Conservation (phyloP, 2,113 vertebrate genomes). For the Chunga burmeisteri region DNA sequence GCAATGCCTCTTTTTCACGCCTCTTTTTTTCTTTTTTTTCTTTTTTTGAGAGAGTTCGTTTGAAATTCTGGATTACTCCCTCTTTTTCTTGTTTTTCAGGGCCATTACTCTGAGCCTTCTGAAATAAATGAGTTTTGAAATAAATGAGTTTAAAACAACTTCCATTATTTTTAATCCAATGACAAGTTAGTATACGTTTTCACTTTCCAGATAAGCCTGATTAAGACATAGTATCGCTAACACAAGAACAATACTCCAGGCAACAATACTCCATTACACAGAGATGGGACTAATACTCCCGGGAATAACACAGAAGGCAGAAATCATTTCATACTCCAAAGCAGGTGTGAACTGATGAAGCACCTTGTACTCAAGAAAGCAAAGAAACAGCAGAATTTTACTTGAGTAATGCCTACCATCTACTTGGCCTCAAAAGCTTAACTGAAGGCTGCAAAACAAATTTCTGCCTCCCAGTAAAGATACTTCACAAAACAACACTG, state of each 20-base stretch:
- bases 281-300: neutral
- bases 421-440: neutral
- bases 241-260: neutral
- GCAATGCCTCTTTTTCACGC: conserved; percentile 86
- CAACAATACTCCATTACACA: neutral
- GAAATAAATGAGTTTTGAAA: conserved; percentile 65
- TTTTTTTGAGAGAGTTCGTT: conserved; percentile 95
- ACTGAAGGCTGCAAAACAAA: neutral
- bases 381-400: neutral
- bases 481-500: neutral
- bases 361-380: neutral
- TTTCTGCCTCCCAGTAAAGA: neutral
- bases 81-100: conserved; percentile 96
- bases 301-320: neutral
- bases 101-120: conserved; percentile 96
- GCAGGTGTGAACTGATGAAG: neutral
- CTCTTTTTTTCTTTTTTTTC: conserved; percentile 98
- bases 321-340: neutral
- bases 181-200: neutral
- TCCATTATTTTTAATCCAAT: neutral
- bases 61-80: conserved; percentile 98
- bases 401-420: neutral
- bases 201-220: neutral
- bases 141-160: neutral
- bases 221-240: neutral